These are phyloP conservation scores for Orbicella faveolata DNA, from an alignment of 64 coral and sea anemone genomes.

Conservation along the genomic window DNA sequence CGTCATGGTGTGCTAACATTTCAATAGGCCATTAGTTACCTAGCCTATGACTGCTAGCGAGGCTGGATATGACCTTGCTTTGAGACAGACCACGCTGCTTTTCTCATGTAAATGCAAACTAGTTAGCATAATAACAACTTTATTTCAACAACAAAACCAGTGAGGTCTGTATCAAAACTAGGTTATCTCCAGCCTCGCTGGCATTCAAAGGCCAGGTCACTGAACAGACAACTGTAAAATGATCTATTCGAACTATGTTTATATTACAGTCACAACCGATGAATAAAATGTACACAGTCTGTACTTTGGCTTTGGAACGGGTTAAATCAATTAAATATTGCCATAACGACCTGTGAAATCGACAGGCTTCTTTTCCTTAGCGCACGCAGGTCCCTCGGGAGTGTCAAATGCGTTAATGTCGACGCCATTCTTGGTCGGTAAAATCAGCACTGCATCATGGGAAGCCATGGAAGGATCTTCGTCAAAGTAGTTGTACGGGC, in stretches of 20 bases:
- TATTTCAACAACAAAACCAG: too few species aligned
- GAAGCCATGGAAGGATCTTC: conserved; percentile 87
- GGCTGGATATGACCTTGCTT: too few species aligned
- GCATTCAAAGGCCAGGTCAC: too few species aligned
- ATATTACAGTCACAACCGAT: background rate
- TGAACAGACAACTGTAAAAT: too few species aligned
- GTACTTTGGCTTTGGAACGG: background rate
- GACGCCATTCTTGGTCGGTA: conserved; percentile 43
- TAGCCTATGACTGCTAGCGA: too few species aligned
- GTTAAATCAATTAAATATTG: background rate
- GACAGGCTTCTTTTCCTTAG: background rate
- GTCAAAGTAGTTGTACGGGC: conserved; percentile 86
- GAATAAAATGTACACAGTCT: background rate
- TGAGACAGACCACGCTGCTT: too few species aligned
- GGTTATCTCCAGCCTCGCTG: too few species aligned
- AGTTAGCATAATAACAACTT: too few species aligned
- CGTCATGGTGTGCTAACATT: too few species aligned
- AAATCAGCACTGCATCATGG: conserved; percentile 59
- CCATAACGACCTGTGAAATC: conserved; percentile 31
- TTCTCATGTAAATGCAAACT: too few species aligned
- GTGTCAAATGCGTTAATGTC: conserved; percentile 57
- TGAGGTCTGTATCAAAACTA: too few species aligned
- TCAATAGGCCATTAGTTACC: too few species aligned
- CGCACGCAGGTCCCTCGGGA: conserved; percentile 29
- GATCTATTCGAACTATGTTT: background rate